Evolutionary conservation across 1,140 invertebrate species (phyloP).

Genomic region (Oncopodura yosiiana): DNA sequence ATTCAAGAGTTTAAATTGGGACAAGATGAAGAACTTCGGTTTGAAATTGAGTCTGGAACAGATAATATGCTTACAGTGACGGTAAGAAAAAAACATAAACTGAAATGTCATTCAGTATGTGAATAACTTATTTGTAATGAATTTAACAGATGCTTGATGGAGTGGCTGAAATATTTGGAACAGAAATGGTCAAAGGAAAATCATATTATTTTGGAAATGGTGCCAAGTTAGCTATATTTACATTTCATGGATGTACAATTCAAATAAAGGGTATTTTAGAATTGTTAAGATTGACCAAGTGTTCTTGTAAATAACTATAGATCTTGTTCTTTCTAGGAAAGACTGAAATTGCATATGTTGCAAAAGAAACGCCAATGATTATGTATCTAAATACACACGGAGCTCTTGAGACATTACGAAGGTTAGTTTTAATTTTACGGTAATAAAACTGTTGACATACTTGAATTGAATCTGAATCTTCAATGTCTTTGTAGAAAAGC

Average conservation of each 20-base stretch:
- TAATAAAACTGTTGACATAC: neutral
- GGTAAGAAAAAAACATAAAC: conserved; percentile 46
- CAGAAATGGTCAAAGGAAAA: conserved; percentile 87
- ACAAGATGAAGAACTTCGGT: conserved; percentile 74
- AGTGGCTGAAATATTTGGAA: conserved; percentile 91
- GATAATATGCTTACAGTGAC: conserved; percentile 72
- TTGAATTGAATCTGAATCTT: neutral
- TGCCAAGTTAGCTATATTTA: conserved; percentile 90
- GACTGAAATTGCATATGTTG: conserved; percentile 84
- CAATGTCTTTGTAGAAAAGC: conserved; percentile 10
- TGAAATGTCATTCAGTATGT: neutral
- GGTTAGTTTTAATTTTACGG: conserved; percentile 21
- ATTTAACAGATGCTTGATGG: conserved; percentile 60
- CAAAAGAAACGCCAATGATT: conserved; percentile 89
- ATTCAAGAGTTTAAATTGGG: conserved; percentile 76
- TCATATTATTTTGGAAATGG: conserved; percentile 80
- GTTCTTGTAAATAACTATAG: conserved; percentile 64
- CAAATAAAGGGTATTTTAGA: conserved; percentile 48
- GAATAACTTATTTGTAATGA: neutral
- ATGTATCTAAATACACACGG: conserved; percentile 92
- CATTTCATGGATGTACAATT: conserved; percentile 86
- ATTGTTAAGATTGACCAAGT: neutral
- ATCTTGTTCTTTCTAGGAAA: conserved; percentile 81
- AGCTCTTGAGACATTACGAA: conserved; percentile 58
- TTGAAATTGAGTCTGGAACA: conserved; percentile 86